Evolutionary conservation across 2,113 vertebrate genomes (phyloP), one percentile per base, ranked within the genome.

Genomic region (Atractosteus spatula): DNA sequence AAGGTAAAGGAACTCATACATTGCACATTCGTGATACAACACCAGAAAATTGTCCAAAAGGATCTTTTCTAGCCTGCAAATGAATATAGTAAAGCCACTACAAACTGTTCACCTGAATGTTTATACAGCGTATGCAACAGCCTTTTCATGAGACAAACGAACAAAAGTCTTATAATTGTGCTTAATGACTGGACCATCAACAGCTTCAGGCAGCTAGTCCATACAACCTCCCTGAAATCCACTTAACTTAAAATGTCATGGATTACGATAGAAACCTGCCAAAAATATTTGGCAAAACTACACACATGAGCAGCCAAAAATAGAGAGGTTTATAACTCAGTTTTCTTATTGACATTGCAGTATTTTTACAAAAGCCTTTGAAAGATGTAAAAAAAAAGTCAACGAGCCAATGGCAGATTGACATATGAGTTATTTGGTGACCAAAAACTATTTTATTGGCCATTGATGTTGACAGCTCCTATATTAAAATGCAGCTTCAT

Each of bases 241-340:
- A 74, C 70, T 74, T 56, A 74, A 54, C 80, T 83, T 12, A n/a
- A 7, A 8, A 85, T 69, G 72, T 64, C 66, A 44, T 68, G 79
- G 84, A 80, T 84, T 72, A 83, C 79, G 47, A 51, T 71, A 74
- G 65, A 78, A 66, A 69, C 8, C 74, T 82, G 83, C 85, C 85
- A 89, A 78, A 86, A 89, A 87, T 88, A 84, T 80, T 87, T 87
- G 81, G 85, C 86, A 78, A 77, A 72, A 55, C 64, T 72, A 75
- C 74, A 72, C 70, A 79, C 74, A 82, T 74, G 80, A 81, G 82
- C 79, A 65, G 66, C 82, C 79, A 82, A 86, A 84, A 85, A 88
- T 79, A 87, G 76, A 87, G 73, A 79, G 81, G 72, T 62, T 81
- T 66, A 87, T 89, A 90, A 84, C 88, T 84, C 72, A 44, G 78